Percentiles rank a stretch among this genome's conserved stretches.
Evolutionary conservation across 2,113 vertebrate species (phyloP).

Genomic region (Camelus bactrianus): DNA sequence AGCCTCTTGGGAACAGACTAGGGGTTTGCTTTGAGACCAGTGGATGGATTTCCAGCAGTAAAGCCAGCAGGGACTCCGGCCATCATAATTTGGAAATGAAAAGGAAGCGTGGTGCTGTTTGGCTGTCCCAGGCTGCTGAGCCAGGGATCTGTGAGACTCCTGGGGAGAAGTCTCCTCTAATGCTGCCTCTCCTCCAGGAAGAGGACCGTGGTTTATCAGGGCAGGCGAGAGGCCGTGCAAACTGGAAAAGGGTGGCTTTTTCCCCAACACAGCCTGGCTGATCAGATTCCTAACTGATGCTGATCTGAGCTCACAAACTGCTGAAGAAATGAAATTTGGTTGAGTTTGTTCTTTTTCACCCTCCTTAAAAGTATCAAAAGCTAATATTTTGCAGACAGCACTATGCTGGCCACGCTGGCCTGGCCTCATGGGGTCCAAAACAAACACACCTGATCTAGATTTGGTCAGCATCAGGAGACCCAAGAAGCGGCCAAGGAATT

Average conservation of each 20-base stretch:
- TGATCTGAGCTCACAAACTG: slow-evolving; percentile 66
- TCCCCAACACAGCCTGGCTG: not conserved
- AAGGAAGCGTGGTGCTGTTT: not conserved
- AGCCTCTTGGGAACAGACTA: not conserved
- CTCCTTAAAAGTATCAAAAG: slow-evolving; percentile 83
- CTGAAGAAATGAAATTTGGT: slow-evolving; percentile 81
- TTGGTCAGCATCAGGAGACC: slow-evolving; percentile 81
- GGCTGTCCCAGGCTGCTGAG: not conserved
- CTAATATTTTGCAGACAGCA: slow-evolving; percentile 79
- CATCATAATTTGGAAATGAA: not conserved
- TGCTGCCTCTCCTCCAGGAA: not conserved
- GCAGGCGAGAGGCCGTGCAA: not conserved
- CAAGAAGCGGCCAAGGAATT: slow-evolving; percentile 84
- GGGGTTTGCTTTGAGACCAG: not conserved
- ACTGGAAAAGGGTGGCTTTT: slow-evolving; percentile 46
- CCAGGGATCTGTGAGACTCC: not conserved
- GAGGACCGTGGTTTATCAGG: not conserved
- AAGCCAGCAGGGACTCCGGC: not conserved
- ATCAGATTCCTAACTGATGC: slow-evolving; percentile 61
- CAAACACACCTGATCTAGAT: slow-evolving; percentile 85
- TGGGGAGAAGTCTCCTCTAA: not conserved
- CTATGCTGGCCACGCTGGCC: slow-evolving; percentile 73
- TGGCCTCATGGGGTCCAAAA: slow-evolving; percentile 80
- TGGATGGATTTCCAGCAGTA: not conserved
- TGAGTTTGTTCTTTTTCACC: slow-evolving; percentile 75